Evolutionary conservation across 2,888 invertebrate species (phyloP).

Genomic region (Papilio protenor): DNA sequence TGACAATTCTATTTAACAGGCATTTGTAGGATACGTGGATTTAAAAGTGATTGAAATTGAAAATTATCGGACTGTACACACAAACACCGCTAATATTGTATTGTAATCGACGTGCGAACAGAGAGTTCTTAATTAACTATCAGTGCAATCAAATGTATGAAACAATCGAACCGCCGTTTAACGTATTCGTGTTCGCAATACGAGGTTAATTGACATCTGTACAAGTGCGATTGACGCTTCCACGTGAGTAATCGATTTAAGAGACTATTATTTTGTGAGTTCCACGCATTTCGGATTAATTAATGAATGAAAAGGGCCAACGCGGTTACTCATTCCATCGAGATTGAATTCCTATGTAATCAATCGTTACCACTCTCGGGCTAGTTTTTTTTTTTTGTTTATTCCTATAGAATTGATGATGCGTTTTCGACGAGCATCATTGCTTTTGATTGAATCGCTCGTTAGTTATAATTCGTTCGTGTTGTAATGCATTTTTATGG

Average conservation of each 20-base stretch:
- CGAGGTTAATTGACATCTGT: constrained; percentile 67
- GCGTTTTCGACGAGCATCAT: constrained; percentile 40
- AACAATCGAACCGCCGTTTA: constrained; percentile 48
- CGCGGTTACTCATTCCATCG: constrained; percentile 69
- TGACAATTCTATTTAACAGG: too few species aligned
- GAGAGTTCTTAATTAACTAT: constrained; percentile 37
- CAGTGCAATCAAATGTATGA: constrained; percentile 28
- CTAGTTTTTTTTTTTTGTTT: constrained; percentile 55
- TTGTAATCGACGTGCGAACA: not conserved
- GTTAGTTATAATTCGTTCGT: constrained; percentile 34
- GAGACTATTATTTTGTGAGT: constrained; percentile 74
- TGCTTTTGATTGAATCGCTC: constrained; percentile 34
- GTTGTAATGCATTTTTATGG: constrained; percentile 36
- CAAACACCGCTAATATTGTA: not conserved
- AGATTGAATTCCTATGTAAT: constrained; percentile 70
- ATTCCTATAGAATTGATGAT: constrained; percentile 46
- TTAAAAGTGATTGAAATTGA: not conserved
- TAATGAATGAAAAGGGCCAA: constrained; percentile 78
- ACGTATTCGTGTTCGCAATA: constrained; percentile 52
- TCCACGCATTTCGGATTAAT: constrained; percentile 75
- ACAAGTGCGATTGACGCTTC: constrained; percentile 68
- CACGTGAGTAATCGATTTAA: constrained; percentile 72
- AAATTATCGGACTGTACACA: not conserved
- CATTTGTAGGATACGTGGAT: not conserved
- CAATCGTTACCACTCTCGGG: constrained; percentile 58